These are phyloP conservation scores for Pitta sordida DNA, from an alignment of 2,113 vertebrate species.

Conservation along the genomic window DNA sequence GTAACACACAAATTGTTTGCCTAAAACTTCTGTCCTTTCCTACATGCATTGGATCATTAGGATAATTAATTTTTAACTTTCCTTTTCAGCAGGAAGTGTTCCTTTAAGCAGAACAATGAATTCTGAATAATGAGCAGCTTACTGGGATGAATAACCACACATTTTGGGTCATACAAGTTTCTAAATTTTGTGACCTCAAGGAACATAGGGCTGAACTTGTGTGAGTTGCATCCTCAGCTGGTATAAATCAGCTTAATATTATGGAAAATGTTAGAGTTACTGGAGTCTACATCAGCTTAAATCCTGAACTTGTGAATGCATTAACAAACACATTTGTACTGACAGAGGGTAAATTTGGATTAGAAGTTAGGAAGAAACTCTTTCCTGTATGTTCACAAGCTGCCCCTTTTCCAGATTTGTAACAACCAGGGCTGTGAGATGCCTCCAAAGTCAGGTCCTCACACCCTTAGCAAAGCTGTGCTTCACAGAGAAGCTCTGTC, in stretches of 20 bases:
- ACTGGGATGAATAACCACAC: background rate
- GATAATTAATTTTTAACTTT: conserved; percentile 1
- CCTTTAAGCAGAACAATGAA: background rate
- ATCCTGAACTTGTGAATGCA: background rate
- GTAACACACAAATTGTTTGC: background rate
- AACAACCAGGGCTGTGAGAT: background rate
- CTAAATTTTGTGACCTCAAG: background rate
- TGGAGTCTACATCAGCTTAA: background rate
- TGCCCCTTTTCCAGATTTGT: background rate
- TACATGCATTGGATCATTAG: background rate
- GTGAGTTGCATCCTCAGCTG: background rate
- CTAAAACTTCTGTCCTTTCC: background rate
- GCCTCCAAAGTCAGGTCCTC: background rate
- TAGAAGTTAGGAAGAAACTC: background rate
- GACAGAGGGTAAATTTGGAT: background rate
- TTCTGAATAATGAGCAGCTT: background rate
- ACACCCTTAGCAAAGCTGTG: background rate
- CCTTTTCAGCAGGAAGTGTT: background rate
- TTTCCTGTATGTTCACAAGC: background rate
- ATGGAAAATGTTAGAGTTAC: background rate
- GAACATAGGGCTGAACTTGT: background rate
- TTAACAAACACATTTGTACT: background rate
- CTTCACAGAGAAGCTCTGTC: background rate
- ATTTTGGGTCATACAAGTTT: background rate
- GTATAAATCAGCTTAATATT: background rate